These are phyloP conservation scores for Hecatera dysodea DNA, from an alignment of 2,888 invertebrate genomes.

Conservation along the genomic window DNA sequence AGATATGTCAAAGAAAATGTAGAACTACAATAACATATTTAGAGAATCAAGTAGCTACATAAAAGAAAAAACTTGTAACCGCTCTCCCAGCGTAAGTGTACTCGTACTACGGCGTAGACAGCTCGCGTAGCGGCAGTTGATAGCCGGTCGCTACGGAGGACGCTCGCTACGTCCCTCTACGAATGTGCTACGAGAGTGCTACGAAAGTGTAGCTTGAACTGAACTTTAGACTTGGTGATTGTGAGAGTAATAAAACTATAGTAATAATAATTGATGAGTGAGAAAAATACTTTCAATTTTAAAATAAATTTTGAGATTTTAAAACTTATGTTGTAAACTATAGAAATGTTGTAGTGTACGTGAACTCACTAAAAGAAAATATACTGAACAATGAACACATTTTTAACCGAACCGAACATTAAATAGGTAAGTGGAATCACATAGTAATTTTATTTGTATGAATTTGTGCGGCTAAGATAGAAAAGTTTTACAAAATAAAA, in stretches of 20 bases:
- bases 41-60: constrained; percentile 4
- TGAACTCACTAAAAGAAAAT: constrained; percentile 24
- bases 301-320: constrained; percentile 12
- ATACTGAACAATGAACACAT: constrained; percentile 36
- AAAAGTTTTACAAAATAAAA: neutral
- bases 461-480: neutral
- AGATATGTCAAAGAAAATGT: neutral
- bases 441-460: neutral
- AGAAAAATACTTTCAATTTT: constrained; percentile 8
- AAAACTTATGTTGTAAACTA: constrained; percentile 18
- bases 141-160: constrained; percentile 77
- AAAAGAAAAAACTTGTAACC: constrained; percentile 41
- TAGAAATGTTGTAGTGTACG: constrained; percentile 39
- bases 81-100: constrained; percentile 48
- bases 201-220: constrained; percentile 53
- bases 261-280: constrained; percentile 36
- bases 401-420: constrained; percentile 30
- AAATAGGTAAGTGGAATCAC: constrained; percentile 58
- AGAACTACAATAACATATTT: constrained; percentile 8
- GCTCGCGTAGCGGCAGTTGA: constrained; percentile 83
- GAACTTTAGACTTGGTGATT: constrained; percentile 65
- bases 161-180: constrained; percentile 74
- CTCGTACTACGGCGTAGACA: constrained; percentile 77
- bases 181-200: constrained; percentile 69
- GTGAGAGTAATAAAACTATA: constrained; percentile 42